Base-by-base conservation (phyloP, 2,888 invertebrate genomes). In the Exephanes ischioxanthus region DNA sequence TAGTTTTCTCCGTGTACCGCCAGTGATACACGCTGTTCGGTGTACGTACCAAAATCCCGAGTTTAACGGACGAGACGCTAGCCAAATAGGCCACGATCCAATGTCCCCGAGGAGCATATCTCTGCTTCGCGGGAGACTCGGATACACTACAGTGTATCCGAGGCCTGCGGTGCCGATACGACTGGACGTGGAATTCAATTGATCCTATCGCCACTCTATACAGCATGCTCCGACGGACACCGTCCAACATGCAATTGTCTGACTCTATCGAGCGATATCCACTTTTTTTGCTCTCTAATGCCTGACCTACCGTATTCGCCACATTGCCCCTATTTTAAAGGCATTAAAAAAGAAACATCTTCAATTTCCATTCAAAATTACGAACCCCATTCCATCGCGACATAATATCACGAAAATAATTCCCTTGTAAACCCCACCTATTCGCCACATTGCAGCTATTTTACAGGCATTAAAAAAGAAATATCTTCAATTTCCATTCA, bases 51-150 rank as follows among this genome's bases (percentile, higher is more conserved):
- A n/a, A 73, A 83, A 75, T 63, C 68, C 53, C 75, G 79, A 84
- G 79, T 80, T 84, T 84, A 84, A 80, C 75, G 83, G 79, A 80
- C 79, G 83, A 76, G 75, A 70, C 26, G 70, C 45, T 41, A 66
- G 83, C 79, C 83, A 84, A 84, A 84, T 84, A 84, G 83, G 83
- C 83, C 70, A 55, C 63, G 70, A 75, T 80, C 83, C 83, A 83
- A 83, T 78, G 83, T 83, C 63, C 70, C 61, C 63, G 66, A 71
- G 75, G 61, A 80, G 45, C 79, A 71, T 84, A 79, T 83, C 83
- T 83, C 83, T 80, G 53, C 70, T 53, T 72, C 71, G 45, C 45
- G 45, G 55, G 53, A 41, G 55, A 55, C n/a, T n/a, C n/a, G n/a
- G n/a, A n/a, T n/a, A n/a, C 33, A 33, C 61, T 16, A 2, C 33